Conservation (phyloP, 2,797 vertebrate genomes). For the Lacerta viridis region DNA sequence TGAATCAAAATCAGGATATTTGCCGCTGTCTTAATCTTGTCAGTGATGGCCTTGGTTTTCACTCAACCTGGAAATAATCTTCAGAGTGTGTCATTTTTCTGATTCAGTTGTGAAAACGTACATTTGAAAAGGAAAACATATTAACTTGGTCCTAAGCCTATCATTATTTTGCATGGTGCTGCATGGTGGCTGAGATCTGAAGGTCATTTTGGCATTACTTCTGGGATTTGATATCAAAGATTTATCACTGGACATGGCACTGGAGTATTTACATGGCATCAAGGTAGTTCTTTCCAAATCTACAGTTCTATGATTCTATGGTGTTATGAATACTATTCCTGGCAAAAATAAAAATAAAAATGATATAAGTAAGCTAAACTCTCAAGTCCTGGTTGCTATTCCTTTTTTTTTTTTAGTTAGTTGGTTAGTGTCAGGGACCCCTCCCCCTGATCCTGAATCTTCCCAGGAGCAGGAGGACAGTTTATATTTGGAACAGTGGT, state of each 20-base stretch:
- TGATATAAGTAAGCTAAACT: no score
- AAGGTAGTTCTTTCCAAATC: no score
- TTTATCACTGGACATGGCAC: not conserved
- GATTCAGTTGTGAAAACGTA: not conserved
- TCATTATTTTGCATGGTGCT: not conserved
- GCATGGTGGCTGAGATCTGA: not conserved
- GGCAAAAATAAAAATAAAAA: no score
- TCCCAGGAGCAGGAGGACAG: no score
- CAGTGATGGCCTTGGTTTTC: not conserved
- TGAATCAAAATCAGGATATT: not conserved
- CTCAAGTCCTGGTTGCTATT: no score
- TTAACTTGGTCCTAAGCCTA: not conserved
- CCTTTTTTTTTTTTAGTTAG: no score
- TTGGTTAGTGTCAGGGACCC: no score
- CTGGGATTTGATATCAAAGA: not conserved
- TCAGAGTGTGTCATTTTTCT: not conserved
- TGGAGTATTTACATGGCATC: not conserved
- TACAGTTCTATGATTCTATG: no score
- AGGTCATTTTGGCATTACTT: not conserved
- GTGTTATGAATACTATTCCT: no score
- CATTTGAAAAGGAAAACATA: not conserved
- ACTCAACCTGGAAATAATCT: not conserved
- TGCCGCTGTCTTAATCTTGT: not conserved
- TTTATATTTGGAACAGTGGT: no score
- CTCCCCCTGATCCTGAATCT: no score